Percentiles rank a stretch among this genome's conserved stretches.
phyloP scores from a whole-genome alignment of 2,113 vertebrate genomes.

The Callithrix jacchus region DNA sequence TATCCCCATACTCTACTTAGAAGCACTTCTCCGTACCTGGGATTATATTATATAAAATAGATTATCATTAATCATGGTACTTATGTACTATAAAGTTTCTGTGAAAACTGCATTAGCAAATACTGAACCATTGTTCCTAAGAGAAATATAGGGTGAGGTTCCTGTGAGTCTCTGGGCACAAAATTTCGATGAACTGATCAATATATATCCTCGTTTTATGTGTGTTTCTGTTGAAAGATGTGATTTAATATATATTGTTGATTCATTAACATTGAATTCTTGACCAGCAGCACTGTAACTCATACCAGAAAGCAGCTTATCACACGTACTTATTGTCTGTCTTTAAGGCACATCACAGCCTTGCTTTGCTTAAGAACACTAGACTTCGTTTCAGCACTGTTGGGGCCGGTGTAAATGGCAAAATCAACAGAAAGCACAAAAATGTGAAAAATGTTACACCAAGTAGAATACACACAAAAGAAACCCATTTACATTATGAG shows the following conservation, averaged over 20 bases:
- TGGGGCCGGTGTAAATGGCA: not conserved
- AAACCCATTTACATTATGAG: not conserved
- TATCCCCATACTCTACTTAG: not conserved
- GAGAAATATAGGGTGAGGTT: not conserved
- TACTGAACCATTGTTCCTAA: not conserved
- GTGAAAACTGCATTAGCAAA: not conserved
- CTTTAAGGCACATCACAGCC: not conserved
- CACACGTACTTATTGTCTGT: not conserved
- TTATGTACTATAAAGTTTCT: not conserved
- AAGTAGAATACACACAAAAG: not conserved
- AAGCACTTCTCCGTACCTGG: not conserved
- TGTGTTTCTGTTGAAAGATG: not conserved
- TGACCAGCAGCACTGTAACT: not conserved
- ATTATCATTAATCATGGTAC: not conserved
- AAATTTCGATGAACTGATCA: not conserved
- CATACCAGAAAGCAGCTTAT: not conserved
- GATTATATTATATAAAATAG: not conserved
- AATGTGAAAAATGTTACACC: not conserved
- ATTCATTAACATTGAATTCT: not conserved
- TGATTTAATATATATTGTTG: not conserved
- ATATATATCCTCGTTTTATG: not conserved
- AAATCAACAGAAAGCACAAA: not conserved
- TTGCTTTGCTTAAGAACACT: not conserved
- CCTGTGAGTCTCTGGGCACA: not conserved
- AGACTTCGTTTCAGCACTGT: not conserved